A percentile compares a stretch with the other conserved stretches of the same genome.
These are phyloP conservation scores for Chiloscyllium plagiosum DNA, from an alignment of 2,113 vertebrate genomes.

Conservation along the genomic window DNA sequence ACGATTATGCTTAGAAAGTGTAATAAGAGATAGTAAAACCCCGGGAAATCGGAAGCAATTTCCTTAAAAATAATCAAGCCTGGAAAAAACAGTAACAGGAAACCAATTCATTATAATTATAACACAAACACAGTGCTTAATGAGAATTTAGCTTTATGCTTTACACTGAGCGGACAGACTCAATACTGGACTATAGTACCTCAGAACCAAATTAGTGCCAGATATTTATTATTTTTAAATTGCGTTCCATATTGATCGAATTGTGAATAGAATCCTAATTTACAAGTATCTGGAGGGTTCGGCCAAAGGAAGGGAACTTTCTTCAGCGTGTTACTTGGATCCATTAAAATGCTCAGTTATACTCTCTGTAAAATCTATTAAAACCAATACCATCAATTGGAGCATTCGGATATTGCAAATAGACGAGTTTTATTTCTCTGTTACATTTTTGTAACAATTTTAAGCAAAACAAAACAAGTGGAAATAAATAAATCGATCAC, in stretches of 20 bases:
- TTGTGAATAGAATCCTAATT: not conserved
- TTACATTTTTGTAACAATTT: not conserved
- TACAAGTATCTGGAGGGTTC: not conserved
- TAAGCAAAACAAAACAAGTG: not conserved
- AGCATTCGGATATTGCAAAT: not conserved
- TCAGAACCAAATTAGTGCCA: not conserved
- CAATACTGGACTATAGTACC: not conserved
- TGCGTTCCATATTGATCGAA: not conserved
- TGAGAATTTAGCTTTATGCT: not conserved
- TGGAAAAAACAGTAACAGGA: slow-evolving; percentile 36
- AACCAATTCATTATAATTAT: slow-evolving; percentile 35
- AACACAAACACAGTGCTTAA: slow-evolving; percentile 22
- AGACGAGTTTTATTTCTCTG: not conserved
- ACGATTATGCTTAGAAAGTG: slow-evolving; percentile 28
- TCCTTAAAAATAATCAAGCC: slow-evolving; percentile 35
- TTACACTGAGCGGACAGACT: not conserved
- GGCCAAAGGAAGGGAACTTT: not conserved
- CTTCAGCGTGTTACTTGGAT: not conserved
- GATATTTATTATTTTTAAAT: slow-evolving; percentile 14
- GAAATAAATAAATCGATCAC: slow-evolving; percentile 55
- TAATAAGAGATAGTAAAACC: slow-evolving; percentile 36
- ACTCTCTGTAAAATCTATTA: not conserved
- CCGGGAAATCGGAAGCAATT: slow-evolving; percentile 36
- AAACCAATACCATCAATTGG: not conserved
- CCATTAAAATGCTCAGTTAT: not conserved